phyloP scores from a whole-genome alignment of 64 coral and sea anemone genomes.

The Stichodactyla helianthus region DNA sequence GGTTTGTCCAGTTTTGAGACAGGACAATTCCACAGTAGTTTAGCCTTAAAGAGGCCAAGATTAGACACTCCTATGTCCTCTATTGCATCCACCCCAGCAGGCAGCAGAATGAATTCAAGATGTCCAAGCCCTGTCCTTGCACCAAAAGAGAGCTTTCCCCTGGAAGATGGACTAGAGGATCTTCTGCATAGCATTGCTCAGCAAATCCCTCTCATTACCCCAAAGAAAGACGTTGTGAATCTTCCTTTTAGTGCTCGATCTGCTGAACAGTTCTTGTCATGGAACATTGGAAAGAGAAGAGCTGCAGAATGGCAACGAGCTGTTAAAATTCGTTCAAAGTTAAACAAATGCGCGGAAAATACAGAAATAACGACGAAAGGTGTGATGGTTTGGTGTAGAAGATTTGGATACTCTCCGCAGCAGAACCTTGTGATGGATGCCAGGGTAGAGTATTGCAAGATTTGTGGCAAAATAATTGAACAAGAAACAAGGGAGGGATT shows the following conservation, averaged over 20 bases:
- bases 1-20: neutral
- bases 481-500: neutral
- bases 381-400: slow-evolving; percentile 72
- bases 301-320: slow-evolving; percentile 86
- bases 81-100: slow-evolving; percentile 33
- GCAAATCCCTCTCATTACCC: slow-evolving; percentile 42
- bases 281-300: slow-evolving; percentile 81
- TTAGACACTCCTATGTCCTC: slow-evolving; percentile 53
- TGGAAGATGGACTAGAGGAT: neutral
- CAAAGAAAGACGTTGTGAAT: slow-evolving; percentile 39
- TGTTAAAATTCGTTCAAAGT: slow-evolving; percentile 45
- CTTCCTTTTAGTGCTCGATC: slow-evolving; percentile 57
- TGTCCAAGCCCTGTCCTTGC: slow-evolving; percentile 55
- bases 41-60: slow-evolving; percentile 42
- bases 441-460: slow-evolving; percentile 27
- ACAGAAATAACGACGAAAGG: slow-evolving; percentile 60
- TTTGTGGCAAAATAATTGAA: slow-evolving; percentile 23
- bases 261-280: slow-evolving; percentile 55
- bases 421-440: neutral
- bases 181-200: neutral
- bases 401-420: slow-evolving; percentile 53
- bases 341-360: slow-evolving; percentile 13
- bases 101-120: slow-evolving; percentile 46
- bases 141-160: neutral
- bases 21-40: neutral